Base-by-base conservation (phyloP, 2,797 vertebrate species). In the Sebastes nivosus region DNA sequence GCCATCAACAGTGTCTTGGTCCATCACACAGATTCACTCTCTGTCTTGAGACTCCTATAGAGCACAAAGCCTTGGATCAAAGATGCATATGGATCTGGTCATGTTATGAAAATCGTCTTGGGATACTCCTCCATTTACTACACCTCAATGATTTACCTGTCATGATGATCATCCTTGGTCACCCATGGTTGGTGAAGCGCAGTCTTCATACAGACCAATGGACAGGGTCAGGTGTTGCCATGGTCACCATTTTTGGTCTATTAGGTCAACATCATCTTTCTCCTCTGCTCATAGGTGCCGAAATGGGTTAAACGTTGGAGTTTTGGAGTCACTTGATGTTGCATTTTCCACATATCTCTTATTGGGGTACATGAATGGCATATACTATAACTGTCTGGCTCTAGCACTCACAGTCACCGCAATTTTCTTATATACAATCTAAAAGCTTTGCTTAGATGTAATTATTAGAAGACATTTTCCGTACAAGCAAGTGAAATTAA, bases 81-180 rank as follows among this genome's bases (percentile, higher is more conserved):
- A 66, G 32, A 55, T 57, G 8, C 1, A 1, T 55, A 42, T 24
- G n/a, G 58, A 67, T 70, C 36, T 34, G 18, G 4, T 32, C 8
- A 30, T 30, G 7, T 54, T 42, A 27, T 20, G 4, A 54, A 58
- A 77, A 69, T 42, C 27, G 13, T 66, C 58, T 63, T 46, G 8
- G 12, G 9, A 9, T n/a, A 16, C 5, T 34, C 13, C 46, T 38
- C 55, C 20, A 12, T 72, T 77, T 75, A 57, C 55, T 70, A 57
- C 36, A 72, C 63, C 27, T 69, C 57, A 54, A 3, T 71, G 77
- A 67, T 63, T 71, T 75, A 67, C 30, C 67, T 75, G 74, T 73
- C 81, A 82, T 27, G 52, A 30, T 57, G 42, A 67, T 84, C 83
- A 84, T 59, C 46, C 38, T 71, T 65, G 57, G 64, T 77, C 32